phyloP scores from a whole-genome alignment of 2,888 invertebrate species.

The Xylocampa areola region DNA sequence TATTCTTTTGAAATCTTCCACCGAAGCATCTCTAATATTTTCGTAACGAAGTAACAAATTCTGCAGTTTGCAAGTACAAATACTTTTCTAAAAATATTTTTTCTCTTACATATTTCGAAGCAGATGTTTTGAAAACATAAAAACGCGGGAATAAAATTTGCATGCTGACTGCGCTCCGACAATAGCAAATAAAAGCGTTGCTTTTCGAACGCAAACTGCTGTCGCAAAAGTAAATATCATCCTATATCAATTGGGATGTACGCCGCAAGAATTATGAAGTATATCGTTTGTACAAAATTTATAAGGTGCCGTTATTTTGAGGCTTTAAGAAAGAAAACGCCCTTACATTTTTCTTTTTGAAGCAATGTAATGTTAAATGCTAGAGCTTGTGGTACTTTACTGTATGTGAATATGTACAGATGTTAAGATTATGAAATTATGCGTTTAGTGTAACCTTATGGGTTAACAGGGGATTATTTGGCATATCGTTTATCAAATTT shows the following conservation, averaged over 20 bases:
- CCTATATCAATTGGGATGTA: constrained; percentile 51
- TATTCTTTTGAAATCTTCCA: constrained; percentile 29
- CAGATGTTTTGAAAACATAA: constrained; percentile 18
- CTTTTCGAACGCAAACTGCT: constrained; percentile 37
- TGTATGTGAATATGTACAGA: too few relatives aligned
- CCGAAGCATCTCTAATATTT: constrained; percentile 24
- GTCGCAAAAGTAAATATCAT: constrained; percentile 55
- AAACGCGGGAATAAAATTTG: constrained; percentile 37
- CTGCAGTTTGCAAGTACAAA: constrained; percentile 13
- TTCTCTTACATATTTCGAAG: constrained; percentile 34
- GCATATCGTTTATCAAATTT: too few relatives aligned
- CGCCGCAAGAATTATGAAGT: constrained; percentile 51
- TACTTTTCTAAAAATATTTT: constrained; percentile 14
- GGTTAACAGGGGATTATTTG: too few relatives aligned
- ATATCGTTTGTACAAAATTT: constrained; percentile 48
- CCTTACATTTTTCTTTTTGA: too few relatives aligned
- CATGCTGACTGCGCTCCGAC: constrained; percentile 42
- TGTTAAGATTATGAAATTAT: too few relatives aligned
- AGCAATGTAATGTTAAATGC: constrained; percentile 3
- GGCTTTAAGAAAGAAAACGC: constrained; percentile 11
- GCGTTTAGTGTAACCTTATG: too few relatives aligned
- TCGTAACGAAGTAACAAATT: constrained; percentile 14
- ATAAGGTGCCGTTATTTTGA: constrained; percentile 33
- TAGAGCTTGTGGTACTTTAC: too few relatives aligned
- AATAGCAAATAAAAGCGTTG: constrained; percentile 51